A percentile compares a stretch with the other conserved stretches of the same genome.
phyloP scores from a whole-genome alignment of 2,113 vertebrate species.

The Thermophis baileyi region DNA sequence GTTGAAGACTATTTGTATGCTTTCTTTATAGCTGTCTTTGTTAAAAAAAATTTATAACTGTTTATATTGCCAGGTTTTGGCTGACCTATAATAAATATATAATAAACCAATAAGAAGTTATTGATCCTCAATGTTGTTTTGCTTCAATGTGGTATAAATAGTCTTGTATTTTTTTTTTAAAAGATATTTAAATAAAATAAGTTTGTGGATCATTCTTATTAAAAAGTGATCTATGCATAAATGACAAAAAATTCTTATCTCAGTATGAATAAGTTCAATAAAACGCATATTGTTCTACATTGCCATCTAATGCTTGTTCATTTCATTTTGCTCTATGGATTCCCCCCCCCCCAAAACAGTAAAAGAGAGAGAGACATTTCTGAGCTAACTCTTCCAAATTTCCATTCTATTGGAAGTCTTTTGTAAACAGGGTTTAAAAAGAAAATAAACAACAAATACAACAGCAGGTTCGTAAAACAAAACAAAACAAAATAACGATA shows the following conservation, averaged over 20 bases:
- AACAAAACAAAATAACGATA: neutral
- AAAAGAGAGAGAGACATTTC: neutral
- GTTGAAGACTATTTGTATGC: neutral
- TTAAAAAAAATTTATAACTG: neutral
- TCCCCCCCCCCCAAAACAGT: neutral
- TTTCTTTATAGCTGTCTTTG: neutral
- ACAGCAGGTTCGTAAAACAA: neutral
- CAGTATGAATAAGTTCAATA: neutral
- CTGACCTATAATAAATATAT: neutral
- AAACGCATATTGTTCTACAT: neutral
- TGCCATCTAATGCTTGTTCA: neutral
- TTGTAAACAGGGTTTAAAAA: neutral
- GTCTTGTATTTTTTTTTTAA: neutral
- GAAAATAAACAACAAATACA: neutral
- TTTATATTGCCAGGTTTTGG: neutral
- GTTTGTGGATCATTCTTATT: neutral
- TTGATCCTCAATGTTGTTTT: neutral
- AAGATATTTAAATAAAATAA: neutral
- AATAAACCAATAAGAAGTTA: neutral
- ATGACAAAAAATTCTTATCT: neutral
- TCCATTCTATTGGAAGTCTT: neutral
- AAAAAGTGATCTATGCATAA: neutral
- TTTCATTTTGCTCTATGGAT: neutral
- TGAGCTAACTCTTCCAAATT: neutral
- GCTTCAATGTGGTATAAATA: too few species aligned